Conservation (phyloP, 2,888 invertebrate species). For the Pollenia angustigena region DNA sequence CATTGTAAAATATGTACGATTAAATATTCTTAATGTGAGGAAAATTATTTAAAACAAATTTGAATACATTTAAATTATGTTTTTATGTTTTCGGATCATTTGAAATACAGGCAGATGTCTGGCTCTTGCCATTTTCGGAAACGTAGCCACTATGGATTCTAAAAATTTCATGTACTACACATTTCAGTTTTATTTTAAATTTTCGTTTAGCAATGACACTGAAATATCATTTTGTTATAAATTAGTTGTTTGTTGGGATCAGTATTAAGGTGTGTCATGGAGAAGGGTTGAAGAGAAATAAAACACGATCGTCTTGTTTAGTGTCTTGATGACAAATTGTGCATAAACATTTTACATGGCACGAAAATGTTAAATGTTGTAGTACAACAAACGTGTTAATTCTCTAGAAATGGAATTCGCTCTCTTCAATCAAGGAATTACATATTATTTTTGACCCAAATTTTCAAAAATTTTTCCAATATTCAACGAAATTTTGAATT, state of each 20-base stretch:
- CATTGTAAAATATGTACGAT: conserved; percentile 50
- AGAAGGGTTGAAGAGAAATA: background rate
- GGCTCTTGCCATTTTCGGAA: conserved; percentile 9
- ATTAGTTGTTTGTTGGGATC: conserved; percentile 5
- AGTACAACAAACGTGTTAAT: too few relatives aligned
- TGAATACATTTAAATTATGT: conserved; percentile 49
- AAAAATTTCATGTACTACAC: background rate
- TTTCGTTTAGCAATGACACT: conserved; percentile 33
- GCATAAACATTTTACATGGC: conserved; percentile 49
- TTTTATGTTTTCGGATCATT: conserved; percentile 11
- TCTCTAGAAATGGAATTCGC: too few relatives aligned
- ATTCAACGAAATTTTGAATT: too few relatives aligned
- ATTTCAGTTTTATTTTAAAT: background rate
- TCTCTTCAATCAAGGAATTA: too few relatives aligned
- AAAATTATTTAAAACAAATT: conserved; percentile 63
- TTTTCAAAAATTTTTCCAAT: background rate
- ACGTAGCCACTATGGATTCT: conserved; percentile 21
- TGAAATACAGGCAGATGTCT: conserved; percentile 19
- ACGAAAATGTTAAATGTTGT: conserved; percentile 1
- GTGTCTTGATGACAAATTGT: conserved; percentile 65
- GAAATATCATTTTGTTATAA: conserved; percentile 37
- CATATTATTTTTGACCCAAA: background rate
- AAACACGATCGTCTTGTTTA: conserved; percentile 50
- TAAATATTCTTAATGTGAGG: conserved; percentile 16
- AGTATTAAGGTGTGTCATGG: background rate